Conservation (phyloP, 2,888 invertebrate genomes). For the Acleris sparsana region DNA sequence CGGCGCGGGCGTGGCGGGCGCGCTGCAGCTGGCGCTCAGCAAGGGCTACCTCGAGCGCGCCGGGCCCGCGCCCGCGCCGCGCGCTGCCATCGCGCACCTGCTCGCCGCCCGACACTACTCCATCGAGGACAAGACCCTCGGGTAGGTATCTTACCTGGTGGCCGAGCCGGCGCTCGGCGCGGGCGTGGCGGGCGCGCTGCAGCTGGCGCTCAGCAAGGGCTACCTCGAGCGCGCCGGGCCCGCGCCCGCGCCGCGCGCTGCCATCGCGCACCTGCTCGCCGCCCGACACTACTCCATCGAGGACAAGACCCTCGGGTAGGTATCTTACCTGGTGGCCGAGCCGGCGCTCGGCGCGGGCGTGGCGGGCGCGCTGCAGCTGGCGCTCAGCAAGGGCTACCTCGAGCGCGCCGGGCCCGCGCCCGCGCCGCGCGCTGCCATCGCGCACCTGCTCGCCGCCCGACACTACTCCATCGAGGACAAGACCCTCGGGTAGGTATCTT, state of each 20-base stretch:
- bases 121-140: constrained; percentile 41
- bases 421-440: constrained; percentile 64
- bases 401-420: constrained; percentile 18
- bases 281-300: constrained; percentile 53
- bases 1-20: too few species aligned
- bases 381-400: too few species aligned
- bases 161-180: constrained; percentile 97
- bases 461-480: constrained; percentile 53
- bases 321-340: too few species aligned
- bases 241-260: constrained; percentile 84
- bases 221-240: constrained; percentile 93
- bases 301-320: constrained; percentile 44
- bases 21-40: constrained; percentile 42
- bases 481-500: constrained; percentile 38
- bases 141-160: constrained; percentile 80
- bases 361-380: too few species aligned
- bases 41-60: constrained; percentile 87
- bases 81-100: constrained; percentile 68
- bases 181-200: constrained; percentile 83
- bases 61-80: constrained; percentile 85
- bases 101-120: constrained; percentile 56
- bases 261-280: constrained; percentile 56
- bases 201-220: constrained; percentile 96
- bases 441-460: constrained; percentile 58
- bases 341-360: too few species aligned